These are phyloP conservation scores for Panopea generosa DNA, from an alignment of 2,888 invertebrate species.

Conservation along the genomic window DNA sequence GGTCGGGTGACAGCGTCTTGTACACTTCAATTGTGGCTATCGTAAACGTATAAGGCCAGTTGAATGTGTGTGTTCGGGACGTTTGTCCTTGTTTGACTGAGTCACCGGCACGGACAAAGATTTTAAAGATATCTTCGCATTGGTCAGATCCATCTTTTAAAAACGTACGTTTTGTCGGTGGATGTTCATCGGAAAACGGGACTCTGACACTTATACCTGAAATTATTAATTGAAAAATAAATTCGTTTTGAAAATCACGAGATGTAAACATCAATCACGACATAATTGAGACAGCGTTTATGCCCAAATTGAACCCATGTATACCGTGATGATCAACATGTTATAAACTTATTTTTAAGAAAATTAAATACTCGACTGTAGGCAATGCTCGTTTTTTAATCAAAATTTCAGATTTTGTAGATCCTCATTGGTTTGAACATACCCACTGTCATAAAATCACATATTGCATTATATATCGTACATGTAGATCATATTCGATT, in stretches of 20 bases:
- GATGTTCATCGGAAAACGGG: conserved; percentile 26
- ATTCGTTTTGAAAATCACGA: not conserved
- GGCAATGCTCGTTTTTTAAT: too few relatives aligned
- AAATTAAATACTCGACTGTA: too few relatives aligned
- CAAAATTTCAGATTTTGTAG: too few relatives aligned
- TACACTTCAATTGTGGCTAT: conserved; percentile 45
- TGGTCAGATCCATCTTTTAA: conserved; percentile 21
- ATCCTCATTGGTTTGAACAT: too few relatives aligned
- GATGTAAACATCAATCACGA: not conserved
- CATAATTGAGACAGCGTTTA: too few relatives aligned
- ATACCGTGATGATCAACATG: too few relatives aligned
- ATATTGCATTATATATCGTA: too few relatives aligned
- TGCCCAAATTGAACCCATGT: too few relatives aligned
- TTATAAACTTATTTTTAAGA: too few relatives aligned
- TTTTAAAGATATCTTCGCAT: conserved; percentile 46
- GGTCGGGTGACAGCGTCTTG: conserved; percentile 19
- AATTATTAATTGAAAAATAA: too few relatives aligned
- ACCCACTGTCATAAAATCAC: too few relatives aligned
- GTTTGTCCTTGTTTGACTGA: conserved; percentile 29
- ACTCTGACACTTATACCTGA: conserved; percentile 29
- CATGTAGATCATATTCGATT: too few relatives aligned
- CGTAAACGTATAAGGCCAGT: not conserved
- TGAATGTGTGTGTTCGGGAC: conserved; percentile 17
- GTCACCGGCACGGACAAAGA: conserved; percentile 28
- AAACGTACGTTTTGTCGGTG: not conserved